A percentile compares a stretch with the other conserved stretches of the same genome.
Conservation (phyloP, 2,888 invertebrate genomes). For the Ochropleura plecta region DNA sequence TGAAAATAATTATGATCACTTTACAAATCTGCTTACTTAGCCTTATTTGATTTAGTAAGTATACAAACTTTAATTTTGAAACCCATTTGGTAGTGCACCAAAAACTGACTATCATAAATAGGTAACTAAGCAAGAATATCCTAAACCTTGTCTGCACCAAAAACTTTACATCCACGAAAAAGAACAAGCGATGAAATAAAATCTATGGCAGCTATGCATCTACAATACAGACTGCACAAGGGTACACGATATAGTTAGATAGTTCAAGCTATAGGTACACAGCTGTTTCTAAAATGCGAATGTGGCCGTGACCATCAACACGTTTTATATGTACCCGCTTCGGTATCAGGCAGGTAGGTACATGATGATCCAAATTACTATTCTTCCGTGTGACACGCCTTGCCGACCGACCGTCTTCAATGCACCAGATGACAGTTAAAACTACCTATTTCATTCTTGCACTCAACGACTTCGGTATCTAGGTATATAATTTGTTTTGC, state of each 20-base stretch:
- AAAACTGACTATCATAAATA: background rate
- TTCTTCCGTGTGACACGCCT: slow-evolving; percentile 73
- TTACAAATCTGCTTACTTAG: background rate
- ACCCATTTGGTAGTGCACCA: background rate
- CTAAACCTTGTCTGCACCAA: background rate
- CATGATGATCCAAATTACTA: slow-evolving; percentile 73
- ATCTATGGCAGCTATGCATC: background rate
- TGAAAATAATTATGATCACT: slow-evolving; percentile 14
- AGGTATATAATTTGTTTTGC: slow-evolving; percentile 28
- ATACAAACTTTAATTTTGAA: background rate
- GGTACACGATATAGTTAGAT: slow-evolving; percentile 1
- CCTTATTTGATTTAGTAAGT: too few relatives aligned
- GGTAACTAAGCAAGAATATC: too few relatives aligned
- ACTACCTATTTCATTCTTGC: slow-evolving; percentile 15
- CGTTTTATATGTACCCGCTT: slow-evolving; percentile 70
- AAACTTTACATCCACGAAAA: background rate
- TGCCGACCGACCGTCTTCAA: slow-evolving; percentile 52
- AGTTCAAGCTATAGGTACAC: background rate
- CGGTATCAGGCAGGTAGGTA: slow-evolving; percentile 72
- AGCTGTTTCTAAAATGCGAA: slow-evolving; percentile 60
- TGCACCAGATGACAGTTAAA: slow-evolving; percentile 14
- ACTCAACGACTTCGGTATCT: background rate
- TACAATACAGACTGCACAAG: background rate
- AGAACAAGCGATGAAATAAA: background rate
- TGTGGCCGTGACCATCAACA: slow-evolving; percentile 66